These are phyloP conservation scores for Mesopsocus fuscifrons DNA, from an alignment of 2,888 invertebrate species.

Conservation along the genomic window DNA sequence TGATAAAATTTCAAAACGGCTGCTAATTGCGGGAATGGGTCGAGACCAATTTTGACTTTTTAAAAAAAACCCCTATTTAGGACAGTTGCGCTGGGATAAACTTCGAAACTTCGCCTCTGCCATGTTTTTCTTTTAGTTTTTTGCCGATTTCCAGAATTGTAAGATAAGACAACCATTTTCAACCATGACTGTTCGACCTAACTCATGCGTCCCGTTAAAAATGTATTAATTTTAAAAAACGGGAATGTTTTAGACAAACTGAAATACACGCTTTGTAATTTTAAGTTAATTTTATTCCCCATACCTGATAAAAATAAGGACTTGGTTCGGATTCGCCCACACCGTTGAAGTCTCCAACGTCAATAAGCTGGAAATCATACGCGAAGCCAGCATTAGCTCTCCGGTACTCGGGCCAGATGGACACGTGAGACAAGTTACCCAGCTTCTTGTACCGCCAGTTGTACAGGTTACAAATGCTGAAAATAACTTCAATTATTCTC, in stretches of 20 bases:
- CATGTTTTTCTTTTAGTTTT: too few species aligned
- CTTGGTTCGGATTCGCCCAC: constrained; percentile 95
- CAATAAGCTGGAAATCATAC: constrained; percentile 85
- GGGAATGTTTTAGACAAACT: too few species aligned
- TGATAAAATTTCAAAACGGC: neutral
- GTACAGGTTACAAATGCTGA: constrained; percentile 77
- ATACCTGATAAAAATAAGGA: constrained; percentile 93
- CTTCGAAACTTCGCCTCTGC: too few species aligned
- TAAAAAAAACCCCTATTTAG: too few species aligned
- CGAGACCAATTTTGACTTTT: too few species aligned
- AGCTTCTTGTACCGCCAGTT: constrained; percentile 93
- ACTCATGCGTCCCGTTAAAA: neutral
- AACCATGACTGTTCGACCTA: constrained; percentile 8
- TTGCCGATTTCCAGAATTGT: too few species aligned
- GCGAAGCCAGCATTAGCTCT: constrained; percentile 82
- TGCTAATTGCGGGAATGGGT: too few species aligned
- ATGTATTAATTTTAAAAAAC: constrained; percentile 8
- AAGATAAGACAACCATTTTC: too few species aligned
- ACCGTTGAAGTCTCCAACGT: constrained; percentile 93
- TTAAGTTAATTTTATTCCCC: constrained; percentile 5
- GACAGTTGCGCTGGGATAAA: too few species aligned
- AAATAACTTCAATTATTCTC: too few species aligned
- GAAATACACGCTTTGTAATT: constrained; percentile 8
- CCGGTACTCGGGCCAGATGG: constrained; percentile 64
- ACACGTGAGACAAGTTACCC: constrained; percentile 85